These are phyloP conservation scores for Anolis sagrei DNA, from an alignment of 2,113 vertebrate species.

Conservation along the genomic window DNA sequence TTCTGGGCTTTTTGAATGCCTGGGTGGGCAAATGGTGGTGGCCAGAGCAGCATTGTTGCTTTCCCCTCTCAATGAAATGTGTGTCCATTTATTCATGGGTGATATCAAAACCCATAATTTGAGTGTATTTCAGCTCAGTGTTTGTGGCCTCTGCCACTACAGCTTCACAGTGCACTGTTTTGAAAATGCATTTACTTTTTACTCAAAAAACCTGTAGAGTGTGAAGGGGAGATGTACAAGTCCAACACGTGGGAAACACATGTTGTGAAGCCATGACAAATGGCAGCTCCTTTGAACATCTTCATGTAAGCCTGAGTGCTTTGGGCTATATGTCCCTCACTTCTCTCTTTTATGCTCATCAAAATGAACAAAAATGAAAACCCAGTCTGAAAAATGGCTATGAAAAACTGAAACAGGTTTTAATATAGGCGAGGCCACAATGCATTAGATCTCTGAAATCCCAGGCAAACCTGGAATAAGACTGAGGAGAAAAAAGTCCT, in stretches of 20 bases:
- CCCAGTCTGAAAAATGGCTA: too few relatives aligned
- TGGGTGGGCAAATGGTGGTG: too few relatives aligned
- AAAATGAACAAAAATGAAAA: background rate
- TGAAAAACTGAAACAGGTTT: too few relatives aligned
- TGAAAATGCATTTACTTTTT: background rate
- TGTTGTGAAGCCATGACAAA: background rate
- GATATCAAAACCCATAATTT: too few relatives aligned
- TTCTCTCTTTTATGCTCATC: background rate
- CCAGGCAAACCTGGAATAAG: too few relatives aligned
- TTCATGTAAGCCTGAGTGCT: background rate
- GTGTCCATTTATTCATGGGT: too few relatives aligned
- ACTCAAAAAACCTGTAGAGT: background rate
- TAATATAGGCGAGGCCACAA: too few relatives aligned
- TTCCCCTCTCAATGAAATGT: too few relatives aligned
- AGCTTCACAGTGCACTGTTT: background rate
- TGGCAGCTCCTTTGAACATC: background rate
- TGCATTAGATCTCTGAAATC: too few relatives aligned
- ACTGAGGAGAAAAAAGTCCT: too few relatives aligned
- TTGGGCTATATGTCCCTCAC: background rate
- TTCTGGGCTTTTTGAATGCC: too few relatives aligned
- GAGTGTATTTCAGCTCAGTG: background rate
- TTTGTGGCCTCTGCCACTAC: background rate
- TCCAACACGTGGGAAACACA: background rate
- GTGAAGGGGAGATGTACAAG: background rate
- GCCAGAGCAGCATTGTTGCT: too few relatives aligned